These are phyloP conservation scores for Acrocephalus arundinaceus DNA, from an alignment of 2,113 vertebrate genomes.

Conservation along the genomic window DNA sequence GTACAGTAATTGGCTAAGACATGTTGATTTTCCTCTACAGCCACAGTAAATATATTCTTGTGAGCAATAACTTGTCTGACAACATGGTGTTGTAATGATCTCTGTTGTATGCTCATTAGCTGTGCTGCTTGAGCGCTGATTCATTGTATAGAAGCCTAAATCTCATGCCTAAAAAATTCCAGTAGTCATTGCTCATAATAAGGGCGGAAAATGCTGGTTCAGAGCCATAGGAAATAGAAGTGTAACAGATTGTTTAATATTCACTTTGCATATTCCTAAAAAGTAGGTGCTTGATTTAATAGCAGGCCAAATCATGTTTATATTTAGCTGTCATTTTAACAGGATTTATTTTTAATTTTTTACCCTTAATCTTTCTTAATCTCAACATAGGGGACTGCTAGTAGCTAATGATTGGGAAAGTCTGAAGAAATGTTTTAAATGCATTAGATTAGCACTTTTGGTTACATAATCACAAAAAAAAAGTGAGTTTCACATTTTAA, in stretches of 20 bases:
- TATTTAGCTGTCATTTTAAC: not conserved
- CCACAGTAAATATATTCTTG: not conserved
- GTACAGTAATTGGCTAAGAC: not conserved
- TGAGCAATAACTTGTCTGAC: constrained; percentile 31
- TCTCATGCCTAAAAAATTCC: not conserved
- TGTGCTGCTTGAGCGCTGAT: constrained; percentile 40
- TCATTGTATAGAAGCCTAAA: constrained; percentile 30
- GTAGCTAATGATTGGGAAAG: not conserved
- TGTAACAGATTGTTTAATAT: not conserved
- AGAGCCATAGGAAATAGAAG: constrained; percentile 35
- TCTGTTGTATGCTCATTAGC: not conserved
- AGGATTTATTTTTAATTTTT: not conserved
- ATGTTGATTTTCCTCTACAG: not conserved
- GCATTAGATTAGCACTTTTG: not conserved
- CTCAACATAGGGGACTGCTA: not conserved
- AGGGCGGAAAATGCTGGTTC: not conserved
- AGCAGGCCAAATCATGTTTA: not conserved
- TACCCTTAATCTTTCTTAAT: not conserved
- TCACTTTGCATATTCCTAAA: constrained; percentile 58
- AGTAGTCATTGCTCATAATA: not conserved
- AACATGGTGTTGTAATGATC: constrained; percentile 27
- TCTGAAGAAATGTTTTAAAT: not conserved
- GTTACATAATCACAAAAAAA: not conserved
- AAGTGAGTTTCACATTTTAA: not conserved
- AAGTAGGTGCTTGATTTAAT: not conserved